Evolutionary conservation across 2,888 invertebrate genomes (phyloP).

Genomic region (Brachylomia viminalis): DNA sequence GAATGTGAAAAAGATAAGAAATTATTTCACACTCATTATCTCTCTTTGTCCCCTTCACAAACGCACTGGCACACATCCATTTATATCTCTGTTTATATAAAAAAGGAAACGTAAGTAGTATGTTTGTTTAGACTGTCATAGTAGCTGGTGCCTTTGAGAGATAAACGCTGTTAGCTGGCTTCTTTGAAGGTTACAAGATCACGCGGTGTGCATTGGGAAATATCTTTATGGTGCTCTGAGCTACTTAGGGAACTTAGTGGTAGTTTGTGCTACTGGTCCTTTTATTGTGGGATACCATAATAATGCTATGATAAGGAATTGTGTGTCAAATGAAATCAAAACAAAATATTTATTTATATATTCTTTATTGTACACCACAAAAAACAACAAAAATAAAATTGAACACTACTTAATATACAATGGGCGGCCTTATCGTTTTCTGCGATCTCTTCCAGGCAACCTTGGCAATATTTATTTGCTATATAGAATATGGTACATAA

Average conservation of each 20-base stretch:
- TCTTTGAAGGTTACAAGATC: constrained; percentile 61
- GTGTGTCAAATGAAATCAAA: too few species aligned
- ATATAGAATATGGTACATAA: too few species aligned
- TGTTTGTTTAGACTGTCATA: constrained; percentile 63
- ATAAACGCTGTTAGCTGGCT: constrained; percentile 59
- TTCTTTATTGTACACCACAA: too few species aligned
- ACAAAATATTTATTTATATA: too few species aligned
- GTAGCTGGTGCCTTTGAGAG: constrained; percentile 56
- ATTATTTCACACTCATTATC: not conserved
- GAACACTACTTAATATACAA: too few species aligned
- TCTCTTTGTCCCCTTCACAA: not conserved
- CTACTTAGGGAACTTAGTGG: constrained; percentile 29
- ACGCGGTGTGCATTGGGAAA: constrained; percentile 41
- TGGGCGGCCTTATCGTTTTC: too few species aligned
- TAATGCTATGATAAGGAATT: not conserved
- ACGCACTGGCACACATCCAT: constrained; percentile 53
- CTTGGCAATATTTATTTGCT: too few species aligned
- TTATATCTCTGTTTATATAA: constrained; percentile 62
- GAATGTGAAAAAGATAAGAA: not conserved
- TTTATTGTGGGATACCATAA: not conserved
- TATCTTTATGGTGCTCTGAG: constrained; percentile 43
- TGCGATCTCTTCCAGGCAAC: too few species aligned
- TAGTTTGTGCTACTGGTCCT: constrained; percentile 19
- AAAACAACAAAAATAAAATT: too few species aligned
- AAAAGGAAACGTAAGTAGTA: constrained; percentile 55